These are phyloP conservation scores for Catotricha subobsoleta DNA, from an alignment of 2,888 invertebrate species.

Conservation along the genomic window DNA sequence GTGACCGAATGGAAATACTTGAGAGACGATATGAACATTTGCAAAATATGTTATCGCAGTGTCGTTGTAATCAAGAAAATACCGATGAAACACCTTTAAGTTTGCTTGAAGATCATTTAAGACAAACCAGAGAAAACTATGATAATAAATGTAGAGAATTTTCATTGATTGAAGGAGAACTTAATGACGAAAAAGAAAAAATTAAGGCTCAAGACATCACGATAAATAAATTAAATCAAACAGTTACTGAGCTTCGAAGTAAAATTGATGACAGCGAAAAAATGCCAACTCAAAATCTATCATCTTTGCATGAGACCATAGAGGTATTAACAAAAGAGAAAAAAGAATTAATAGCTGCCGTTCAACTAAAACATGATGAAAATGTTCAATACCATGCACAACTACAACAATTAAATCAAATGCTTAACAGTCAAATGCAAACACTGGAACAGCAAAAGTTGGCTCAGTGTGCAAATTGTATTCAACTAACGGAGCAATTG, in stretches of 20 bases:
- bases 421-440: conserved; percentile 20
- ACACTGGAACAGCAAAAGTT: conserved; percentile 31
- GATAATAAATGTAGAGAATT: too few relatives aligned
- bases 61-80: too few relatives aligned
- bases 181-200: background rate
- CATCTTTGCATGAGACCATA: conserved; percentile 9
- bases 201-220: background rate
- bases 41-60: too few relatives aligned
- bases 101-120: too few relatives aligned
- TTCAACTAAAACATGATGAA: conserved; percentile 72
- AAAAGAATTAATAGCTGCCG: conserved; percentile 47
- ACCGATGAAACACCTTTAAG: too few relatives aligned
- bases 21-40: conserved; percentile 7
- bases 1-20: conserved; percentile 8
- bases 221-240: conserved; percentile 10
- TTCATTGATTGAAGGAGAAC: too few relatives aligned
- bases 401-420: conserved; percentile 56
- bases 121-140: too few relatives aligned
- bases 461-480: conserved; percentile 13
- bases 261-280: background rate
- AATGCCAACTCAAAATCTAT: conserved; percentile 6
- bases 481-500: conserved; percentile 12
- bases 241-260: conserved; percentile 8
- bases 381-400: conserved; percentile 69
- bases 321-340: conserved; percentile 37